Evolutionary conservation across 1,140 invertebrate genomes (phyloP).

Genomic region (Bombus pyrosoma): DNA sequence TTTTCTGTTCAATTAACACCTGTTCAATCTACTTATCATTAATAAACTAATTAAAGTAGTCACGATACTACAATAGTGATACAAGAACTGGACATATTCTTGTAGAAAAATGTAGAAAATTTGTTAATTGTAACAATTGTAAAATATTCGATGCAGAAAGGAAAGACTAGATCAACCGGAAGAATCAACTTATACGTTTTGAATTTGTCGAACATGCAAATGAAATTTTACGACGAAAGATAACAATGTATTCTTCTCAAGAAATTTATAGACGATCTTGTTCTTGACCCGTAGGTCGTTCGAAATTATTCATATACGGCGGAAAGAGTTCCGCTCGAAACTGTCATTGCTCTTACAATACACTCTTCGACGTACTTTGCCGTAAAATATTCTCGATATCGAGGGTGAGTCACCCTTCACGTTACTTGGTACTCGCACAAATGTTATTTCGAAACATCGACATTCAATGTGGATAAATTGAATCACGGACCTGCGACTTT

Average conservation of each 20-base stretch:
- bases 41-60: too few species aligned
- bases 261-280: neutral
- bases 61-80: too few species aligned
- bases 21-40: too few species aligned
- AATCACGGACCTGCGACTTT: neutral
- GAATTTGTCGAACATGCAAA: neutral
- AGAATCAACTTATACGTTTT: neutral
- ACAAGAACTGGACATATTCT: neutral
- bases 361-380: neutral
- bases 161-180: too few species aligned
- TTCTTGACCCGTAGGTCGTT: neutral
- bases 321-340: neutral
- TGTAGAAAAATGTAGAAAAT: neutral
- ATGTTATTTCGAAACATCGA: conserved; percentile 22
- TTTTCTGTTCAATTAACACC: too few species aligned
- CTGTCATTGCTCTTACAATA: neutral
- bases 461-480: conserved; percentile 2
- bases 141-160: neutral
- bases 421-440: neutral
- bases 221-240: neutral
- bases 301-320: neutral
- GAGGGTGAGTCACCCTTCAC: neutral
- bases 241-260: neutral
- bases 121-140: neutral
- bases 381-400: conserved; percentile 19